phyloP scores from a whole-genome alignment of 2,113 vertebrate genomes.

The Perca flavescens region DNA sequence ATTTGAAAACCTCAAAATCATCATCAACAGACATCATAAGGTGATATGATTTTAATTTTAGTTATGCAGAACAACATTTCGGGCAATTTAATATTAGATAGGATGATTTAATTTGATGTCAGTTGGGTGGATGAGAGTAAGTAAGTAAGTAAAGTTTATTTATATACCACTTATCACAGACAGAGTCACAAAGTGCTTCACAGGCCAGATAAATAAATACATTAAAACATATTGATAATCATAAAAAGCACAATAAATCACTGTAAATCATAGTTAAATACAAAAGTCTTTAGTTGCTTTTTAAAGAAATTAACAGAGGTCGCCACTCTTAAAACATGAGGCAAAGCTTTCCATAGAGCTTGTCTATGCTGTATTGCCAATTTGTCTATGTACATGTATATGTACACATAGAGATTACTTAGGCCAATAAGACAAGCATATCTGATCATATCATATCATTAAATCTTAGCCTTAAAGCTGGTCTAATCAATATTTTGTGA shows the following conservation, averaged over 20 bases:
- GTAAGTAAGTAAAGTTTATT: too few relatives aligned
- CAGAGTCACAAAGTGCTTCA: too few relatives aligned
- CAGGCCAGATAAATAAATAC: too few relatives aligned
- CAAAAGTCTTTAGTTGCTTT: too few relatives aligned
- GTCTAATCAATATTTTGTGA: not conserved
- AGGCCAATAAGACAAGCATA: not conserved
- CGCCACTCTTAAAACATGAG: too few relatives aligned
- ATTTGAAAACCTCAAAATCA: conserved; percentile 4
- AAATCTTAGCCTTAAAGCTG: not conserved
- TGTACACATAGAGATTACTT: not conserved
- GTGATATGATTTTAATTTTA: not conserved
- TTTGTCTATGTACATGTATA: not conserved
- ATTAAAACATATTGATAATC: too few relatives aligned
- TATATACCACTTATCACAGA: too few relatives aligned
- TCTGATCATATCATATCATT: not conserved
- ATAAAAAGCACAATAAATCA: too few relatives aligned
- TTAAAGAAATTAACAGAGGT: too few relatives aligned
- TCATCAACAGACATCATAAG: not conserved
- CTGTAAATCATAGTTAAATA: too few relatives aligned
- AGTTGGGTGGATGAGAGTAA: not conserved
- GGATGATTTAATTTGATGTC: not conserved
- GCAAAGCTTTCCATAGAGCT: too few relatives aligned
- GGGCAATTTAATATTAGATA: too few relatives aligned
- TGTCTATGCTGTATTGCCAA: not conserved
- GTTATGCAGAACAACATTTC: not conserved